A percentile compares a stretch with the other conserved stretches of the same genome.
phyloP scores from a whole-genome alignment of 2,888 invertebrate genomes.

The Cyclophora punctaria region DNA sequence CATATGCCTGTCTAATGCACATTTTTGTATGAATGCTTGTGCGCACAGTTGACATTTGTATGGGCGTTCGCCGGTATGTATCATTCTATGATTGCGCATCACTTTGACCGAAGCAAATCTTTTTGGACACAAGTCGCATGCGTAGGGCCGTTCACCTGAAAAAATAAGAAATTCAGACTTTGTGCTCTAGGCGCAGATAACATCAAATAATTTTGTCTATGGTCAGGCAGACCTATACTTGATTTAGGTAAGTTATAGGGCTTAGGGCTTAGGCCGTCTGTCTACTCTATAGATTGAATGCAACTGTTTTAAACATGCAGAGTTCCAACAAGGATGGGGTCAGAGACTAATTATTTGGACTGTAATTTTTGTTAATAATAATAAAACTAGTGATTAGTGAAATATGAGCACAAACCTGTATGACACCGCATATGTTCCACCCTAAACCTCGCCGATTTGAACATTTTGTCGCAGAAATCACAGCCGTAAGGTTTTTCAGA shows the following conservation, averaged over 20 bases:
- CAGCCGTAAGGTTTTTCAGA: constrained; percentile 90
- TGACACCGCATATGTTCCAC: constrained; percentile 89
- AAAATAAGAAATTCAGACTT: constrained; percentile 1
- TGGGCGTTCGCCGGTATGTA: constrained; percentile 92
- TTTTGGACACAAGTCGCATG: constrained; percentile 91
- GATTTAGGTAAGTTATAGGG: no score
- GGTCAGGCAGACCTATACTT: no score
- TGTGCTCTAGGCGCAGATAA: no score
- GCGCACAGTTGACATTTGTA: constrained; percentile 92
- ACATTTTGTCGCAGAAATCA: constrained; percentile 87
- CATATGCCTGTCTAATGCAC: constrained; percentile 95
- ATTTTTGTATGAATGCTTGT: constrained; percentile 93
- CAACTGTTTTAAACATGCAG: no score
- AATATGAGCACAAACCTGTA: constrained; percentile 64
- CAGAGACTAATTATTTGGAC: no score
- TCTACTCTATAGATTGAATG: no score
- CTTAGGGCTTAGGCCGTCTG: no score
- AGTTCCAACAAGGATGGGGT: no score
- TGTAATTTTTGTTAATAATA: no score
- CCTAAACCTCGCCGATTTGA: constrained; percentile 88
- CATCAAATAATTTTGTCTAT: no score
- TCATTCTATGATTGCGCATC: constrained; percentile 91
- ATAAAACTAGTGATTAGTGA: no score
- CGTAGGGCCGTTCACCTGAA: constrained; percentile 82
- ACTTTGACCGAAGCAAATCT: constrained; percentile 93